Conservation (phyloP, 2,113 vertebrate genomes). For the Garra rufa region DNA sequence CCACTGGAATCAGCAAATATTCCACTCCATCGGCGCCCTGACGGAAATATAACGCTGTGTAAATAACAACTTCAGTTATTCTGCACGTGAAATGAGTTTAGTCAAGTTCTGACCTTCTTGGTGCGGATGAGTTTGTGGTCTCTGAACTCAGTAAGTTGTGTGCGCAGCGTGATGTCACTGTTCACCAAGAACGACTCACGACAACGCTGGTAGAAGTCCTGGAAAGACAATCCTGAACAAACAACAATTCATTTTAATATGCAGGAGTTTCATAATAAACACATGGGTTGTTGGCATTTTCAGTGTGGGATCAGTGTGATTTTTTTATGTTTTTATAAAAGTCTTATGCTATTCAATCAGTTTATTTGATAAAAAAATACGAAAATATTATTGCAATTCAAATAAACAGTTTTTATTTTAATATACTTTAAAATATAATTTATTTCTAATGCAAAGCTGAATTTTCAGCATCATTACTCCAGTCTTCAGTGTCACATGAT, state of each 20-base stretch:
- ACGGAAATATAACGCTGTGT: not conserved
- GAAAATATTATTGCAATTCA: no score
- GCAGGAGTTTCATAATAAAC: no score
- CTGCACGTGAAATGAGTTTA: not conserved
- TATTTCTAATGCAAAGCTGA: no score
- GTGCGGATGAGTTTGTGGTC: constrained; percentile 95
- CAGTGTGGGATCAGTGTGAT: no score
- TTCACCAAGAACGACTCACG: constrained; percentile 96
- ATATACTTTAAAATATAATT: no score
- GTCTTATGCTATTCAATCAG: no score
- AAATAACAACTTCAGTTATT: not conserved
- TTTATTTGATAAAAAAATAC: no score
- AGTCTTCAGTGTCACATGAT: no score
- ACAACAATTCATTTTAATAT: not conserved
- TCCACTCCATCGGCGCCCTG: constrained; percentile 95
- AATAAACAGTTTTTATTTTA: no score
- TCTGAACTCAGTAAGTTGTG: constrained; percentile 96
- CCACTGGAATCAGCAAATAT: constrained; percentile 89
- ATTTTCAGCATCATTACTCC: no score
- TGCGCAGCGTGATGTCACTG: constrained; percentile 93
- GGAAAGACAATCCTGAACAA: constrained; percentile 90
- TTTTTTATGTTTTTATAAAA: no score
- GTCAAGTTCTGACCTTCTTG: constrained; percentile 81
- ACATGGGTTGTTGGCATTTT: no score
- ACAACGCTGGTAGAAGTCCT: constrained; percentile 98